Percentiles rank a stretch among this genome's conserved stretches.
Conservation (phyloP, 2,888 invertebrate genomes). For the Ligdia adustata region DNA sequence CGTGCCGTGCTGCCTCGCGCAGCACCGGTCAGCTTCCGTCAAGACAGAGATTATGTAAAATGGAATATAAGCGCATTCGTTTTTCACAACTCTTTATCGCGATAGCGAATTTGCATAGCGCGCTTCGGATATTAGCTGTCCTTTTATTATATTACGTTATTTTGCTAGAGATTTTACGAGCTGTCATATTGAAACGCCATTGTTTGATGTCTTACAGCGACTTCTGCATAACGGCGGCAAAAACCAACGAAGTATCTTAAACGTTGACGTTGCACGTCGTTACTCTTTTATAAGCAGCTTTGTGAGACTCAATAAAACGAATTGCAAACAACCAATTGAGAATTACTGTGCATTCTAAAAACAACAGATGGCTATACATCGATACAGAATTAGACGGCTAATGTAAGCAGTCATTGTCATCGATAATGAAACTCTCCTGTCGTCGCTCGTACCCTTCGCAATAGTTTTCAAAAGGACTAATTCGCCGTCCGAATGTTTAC, state of each 20-base stretch:
- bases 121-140: constrained; percentile 58
- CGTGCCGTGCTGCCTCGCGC: constrained; percentile 34
- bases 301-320: constrained; percentile 35
- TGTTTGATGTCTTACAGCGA: constrained; percentile 47
- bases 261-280: constrained; percentile 31
- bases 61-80: constrained; percentile 67
- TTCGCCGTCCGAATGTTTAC: constrained; percentile 64
- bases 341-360: constrained; percentile 27
- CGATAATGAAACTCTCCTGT: constrained; percentile 64
- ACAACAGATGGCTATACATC: constrained; percentile 69
- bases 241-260: no score
- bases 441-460: constrained; percentile 62
- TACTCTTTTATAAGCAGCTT: constrained; percentile 39
- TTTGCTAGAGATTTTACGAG: constrained; percentile 49
- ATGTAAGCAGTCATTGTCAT: constrained; percentile 72
- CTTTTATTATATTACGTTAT: constrained; percentile 66
- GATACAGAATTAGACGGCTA: constrained; percentile 61
- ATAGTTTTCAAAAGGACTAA: constrained; percentile 72
- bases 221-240: constrained; percentile 44
- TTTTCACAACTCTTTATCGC: constrained; percentile 66
- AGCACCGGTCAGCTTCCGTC: constrained; percentile 67
- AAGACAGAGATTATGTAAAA: constrained; percentile 80
- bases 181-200: constrained; percentile 50
- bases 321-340: constrained; percentile 31
- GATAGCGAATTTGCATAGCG: constrained; percentile 61